Base-by-base conservation (phyloP, 2,113 vertebrate species). In the Cebus imitator region DNA sequence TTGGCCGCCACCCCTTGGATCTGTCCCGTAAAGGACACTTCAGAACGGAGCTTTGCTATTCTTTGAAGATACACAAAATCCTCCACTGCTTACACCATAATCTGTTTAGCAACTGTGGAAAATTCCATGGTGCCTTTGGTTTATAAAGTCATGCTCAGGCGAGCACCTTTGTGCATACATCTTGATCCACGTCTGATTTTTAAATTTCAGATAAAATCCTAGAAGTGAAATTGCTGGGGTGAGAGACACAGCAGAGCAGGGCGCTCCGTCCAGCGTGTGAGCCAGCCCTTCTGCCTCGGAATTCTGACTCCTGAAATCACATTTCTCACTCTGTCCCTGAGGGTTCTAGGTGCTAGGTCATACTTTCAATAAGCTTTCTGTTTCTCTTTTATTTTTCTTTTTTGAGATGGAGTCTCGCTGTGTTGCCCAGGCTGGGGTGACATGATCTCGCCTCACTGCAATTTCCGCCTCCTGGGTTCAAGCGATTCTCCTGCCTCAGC, bases 31-130 rank as follows among this genome's bases (percentile, higher is more conserved):
- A 52, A 52, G 5, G 18, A 37, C 5, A n/a, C 30, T 58, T 4
- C 7, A 12, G 4, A 35, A 16, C 17, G 1, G 1, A 8, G n/a
- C 78, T 11, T 5, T 6, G 10, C 45, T 8, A 1, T 35, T 57
- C 66, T 88, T n/a, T 6, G 57, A n/a, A 20, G 30, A 35, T 5
- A 64, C 61, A 20, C 68, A 12, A 12, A 37, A 1, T 32, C 37
- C 16, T 11, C 21, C 32, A 2, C 37, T 8, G 14, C 3, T 64
- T 48, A 3, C 0, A 3, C 5, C 11, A 0, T 8, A 0, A 23
- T 25, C 8, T n/a, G 7, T 6, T 20, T 5, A 32, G 32, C 50
- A 48, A 4, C 86, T 16, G 35, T 2, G 27, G 50, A 8, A 21
- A 30, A 18, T 17, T 40, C 30, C 37, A 1, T 0, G 20, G 18